Evolutionary conservation across 1,140 invertebrate genomes (phyloP).

Genomic region (Pissodes strobi): DNA sequence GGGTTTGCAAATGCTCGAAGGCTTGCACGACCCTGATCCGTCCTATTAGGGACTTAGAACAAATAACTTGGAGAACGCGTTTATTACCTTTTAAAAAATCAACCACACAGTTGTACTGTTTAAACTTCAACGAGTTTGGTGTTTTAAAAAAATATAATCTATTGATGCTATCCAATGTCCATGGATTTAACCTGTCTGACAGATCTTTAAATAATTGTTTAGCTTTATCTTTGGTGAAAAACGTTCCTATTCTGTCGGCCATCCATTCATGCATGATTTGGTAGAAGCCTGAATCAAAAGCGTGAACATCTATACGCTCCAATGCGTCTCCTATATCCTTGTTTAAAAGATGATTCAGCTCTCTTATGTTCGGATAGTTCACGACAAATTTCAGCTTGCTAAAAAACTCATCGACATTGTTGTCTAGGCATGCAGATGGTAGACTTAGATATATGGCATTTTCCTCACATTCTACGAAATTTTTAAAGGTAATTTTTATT

Average conservation of each 20-base stretch:
- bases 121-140: too few relatives aligned
- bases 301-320: neutral
- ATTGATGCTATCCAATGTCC: neutral
- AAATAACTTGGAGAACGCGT: too few relatives aligned
- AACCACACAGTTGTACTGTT: too few relatives aligned
- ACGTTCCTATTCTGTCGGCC: neutral
- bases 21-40: too few relatives aligned
- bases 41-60: too few relatives aligned
- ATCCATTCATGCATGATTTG: neutral
- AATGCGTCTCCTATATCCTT: neutral
- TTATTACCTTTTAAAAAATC: too few relatives aligned
- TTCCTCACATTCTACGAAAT: neutral
- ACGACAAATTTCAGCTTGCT: neutral
- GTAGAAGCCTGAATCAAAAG: neutral
- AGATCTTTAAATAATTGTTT: neutral
- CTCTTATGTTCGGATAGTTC: neutral
- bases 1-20: too few relatives aligned
- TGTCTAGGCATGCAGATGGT: neutral
- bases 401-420: neutral
- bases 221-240: neutral
- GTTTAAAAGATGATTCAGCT: neutral
- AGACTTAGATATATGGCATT: neutral
- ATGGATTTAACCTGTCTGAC: neutral
- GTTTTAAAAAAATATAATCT: neutral
- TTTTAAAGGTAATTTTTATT: neutral